phyloP scores from a whole-genome alignment of 1,140 invertebrate species.

The Helicoverpa armigera region DNA sequence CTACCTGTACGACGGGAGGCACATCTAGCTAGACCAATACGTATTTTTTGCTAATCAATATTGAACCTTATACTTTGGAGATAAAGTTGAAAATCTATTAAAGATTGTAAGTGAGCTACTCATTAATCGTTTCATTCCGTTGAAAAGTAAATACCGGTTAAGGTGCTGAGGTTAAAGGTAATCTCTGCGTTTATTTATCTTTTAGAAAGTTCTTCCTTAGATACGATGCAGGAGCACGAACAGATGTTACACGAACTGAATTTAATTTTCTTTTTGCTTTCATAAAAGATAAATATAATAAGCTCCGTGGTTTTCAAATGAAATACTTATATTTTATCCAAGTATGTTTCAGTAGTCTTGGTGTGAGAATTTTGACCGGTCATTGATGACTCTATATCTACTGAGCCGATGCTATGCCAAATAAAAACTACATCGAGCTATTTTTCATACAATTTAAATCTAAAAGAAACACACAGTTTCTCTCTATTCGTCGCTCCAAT shows the following conservation, averaged over 20 bases:
- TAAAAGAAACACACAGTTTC: not conserved
- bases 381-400: too few species aligned
- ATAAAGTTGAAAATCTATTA: too few species aligned
- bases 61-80: too few species aligned
- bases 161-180: not conserved
- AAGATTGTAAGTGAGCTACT: too few species aligned
- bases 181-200: not conserved
- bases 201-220: constrained; percentile 2
- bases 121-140: not conserved
- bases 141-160: not conserved
- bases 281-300: too few species aligned
- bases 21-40: not conserved
- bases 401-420: too few species aligned
- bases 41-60: not conserved
- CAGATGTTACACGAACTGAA: constrained; percentile 1
- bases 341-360: too few species aligned
- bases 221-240: not conserved
- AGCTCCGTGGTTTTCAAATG: too few species aligned
- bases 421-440: too few species aligned
- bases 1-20: not conserved
- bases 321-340: too few species aligned
- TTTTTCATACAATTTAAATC: too few species aligned
- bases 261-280: not conserved
- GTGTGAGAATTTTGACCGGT: too few species aligned
- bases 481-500: constrained; percentile 10